phyloP scores from a whole-genome alignment of 1,140 invertebrate species.

The Calycopis cecrops region DNA sequence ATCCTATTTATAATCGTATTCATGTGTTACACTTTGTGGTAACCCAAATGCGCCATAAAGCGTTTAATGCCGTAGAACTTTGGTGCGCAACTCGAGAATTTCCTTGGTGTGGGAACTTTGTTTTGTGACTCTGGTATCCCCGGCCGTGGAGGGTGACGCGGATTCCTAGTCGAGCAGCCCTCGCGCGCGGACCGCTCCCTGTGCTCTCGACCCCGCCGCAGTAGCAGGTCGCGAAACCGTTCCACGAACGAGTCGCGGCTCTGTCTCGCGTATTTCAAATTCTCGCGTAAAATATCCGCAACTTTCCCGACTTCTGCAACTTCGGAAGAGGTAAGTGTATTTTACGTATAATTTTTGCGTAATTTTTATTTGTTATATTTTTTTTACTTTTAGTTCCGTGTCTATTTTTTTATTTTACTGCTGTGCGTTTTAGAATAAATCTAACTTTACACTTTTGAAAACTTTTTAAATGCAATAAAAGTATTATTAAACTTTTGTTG shows the following conservation, averaged over 20 bases:
- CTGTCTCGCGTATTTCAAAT: too few relatives aligned
- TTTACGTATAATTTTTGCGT: not conserved
- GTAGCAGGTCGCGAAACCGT: constrained; percentile 9
- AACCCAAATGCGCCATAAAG: too few relatives aligned
- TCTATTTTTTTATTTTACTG: too few relatives aligned
- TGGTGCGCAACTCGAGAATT: constrained; percentile 2
- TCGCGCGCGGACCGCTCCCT: constrained; percentile 41
- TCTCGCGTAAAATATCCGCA: not conserved
- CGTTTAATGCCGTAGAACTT: not conserved
- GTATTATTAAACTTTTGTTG: too few relatives aligned
- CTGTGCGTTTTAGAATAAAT: too few relatives aligned
- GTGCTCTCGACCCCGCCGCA: constrained; percentile 24
- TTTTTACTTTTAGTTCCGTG: too few relatives aligned
- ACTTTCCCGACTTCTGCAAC: not conserved
- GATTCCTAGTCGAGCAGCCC: constrained; percentile 50
- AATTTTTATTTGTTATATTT: not conserved
- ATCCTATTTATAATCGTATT: too few relatives aligned
- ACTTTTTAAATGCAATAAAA: too few relatives aligned
- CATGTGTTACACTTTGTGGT: too few relatives aligned
- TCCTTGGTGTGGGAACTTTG: not conserved
- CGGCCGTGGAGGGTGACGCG: constrained; percentile 42
- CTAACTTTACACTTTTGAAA: too few relatives aligned
- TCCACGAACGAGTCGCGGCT: not conserved
- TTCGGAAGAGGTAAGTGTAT: constrained; percentile 1
- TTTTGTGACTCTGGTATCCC: constrained; percentile 4